Evolutionary conservation across 2,113 vertebrate genomes (phyloP).

Genomic region (Sturnus vulgaris): DNA sequence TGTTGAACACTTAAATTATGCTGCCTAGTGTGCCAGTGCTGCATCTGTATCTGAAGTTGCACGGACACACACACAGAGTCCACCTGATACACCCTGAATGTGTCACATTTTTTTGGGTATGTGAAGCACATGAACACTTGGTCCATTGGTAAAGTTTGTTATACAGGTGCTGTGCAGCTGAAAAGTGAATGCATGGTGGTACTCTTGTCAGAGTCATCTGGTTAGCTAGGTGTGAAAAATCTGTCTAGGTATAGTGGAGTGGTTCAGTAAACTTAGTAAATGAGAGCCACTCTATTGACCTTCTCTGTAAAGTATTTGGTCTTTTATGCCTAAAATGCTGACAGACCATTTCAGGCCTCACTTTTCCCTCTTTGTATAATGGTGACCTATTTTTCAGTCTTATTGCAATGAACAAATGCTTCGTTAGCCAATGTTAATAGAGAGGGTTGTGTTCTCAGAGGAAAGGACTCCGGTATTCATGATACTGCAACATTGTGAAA

Average conservation of each 20-base stretch:
- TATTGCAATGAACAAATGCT: background rate
- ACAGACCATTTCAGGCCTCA: background rate
- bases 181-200: background rate
- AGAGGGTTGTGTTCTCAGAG: background rate
- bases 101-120: background rate
- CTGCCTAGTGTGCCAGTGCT: background rate
- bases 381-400: background rate
- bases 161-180: background rate
- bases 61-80: no score
- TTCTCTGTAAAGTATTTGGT: background rate
- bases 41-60: background rate
- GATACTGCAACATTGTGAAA: background rate
- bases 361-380: background rate
- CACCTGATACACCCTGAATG: fast-evolving
- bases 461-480: background rate
- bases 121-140: background rate
- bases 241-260: background rate
- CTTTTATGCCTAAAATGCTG: background rate
- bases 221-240: background rate
- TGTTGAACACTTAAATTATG: background rate
- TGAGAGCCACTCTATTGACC: background rate
- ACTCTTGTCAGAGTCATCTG: background rate
- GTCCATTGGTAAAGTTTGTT: background rate
- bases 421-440: background rate
- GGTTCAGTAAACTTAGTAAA: background rate